Conservation (phyloP, 2,888 invertebrate species). For the Drosophila suboccidentalis region DNA sequence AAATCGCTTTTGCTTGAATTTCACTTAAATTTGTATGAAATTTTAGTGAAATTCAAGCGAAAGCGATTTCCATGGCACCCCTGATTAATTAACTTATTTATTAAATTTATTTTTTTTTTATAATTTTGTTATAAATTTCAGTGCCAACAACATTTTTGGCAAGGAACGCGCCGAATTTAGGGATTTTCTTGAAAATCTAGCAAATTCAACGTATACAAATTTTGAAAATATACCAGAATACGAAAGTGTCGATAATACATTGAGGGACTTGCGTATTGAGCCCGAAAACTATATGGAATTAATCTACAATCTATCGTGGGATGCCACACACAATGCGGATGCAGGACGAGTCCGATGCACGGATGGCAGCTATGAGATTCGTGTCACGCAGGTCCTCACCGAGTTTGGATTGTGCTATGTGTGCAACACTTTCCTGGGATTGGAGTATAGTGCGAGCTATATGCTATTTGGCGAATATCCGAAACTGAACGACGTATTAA, state of each 20-base stretch:
- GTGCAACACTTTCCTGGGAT: conserved; percentile 70
- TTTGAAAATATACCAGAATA: conserved; percentile 81
- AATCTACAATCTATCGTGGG: conserved; percentile 84
- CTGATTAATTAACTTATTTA: background rate
- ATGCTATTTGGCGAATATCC: conserved; percentile 75
- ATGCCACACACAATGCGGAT: conserved; percentile 60
- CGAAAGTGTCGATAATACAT: conserved; percentile 68
- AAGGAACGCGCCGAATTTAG: conserved; percentile 45
- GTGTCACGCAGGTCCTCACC: conserved; percentile 82
- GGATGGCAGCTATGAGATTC: conserved; percentile 52
- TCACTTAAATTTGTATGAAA: no score
- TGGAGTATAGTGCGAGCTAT: conserved; percentile 77
- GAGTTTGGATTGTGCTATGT: conserved; percentile 85
- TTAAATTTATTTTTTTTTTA: background rate
- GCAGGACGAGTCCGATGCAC: conserved; percentile 64
- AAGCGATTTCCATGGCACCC: no score
- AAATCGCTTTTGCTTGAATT: no score
- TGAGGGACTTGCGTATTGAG: conserved; percentile 66
- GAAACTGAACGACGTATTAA: conserved; percentile 29
- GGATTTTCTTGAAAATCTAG: conserved; percentile 83
- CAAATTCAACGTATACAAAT: conserved; percentile 84
- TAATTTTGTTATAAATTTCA: background rate
- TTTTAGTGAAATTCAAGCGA: no score
- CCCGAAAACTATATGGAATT: conserved; percentile 83
- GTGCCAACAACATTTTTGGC: conserved; percentile 44